These are phyloP conservation scores for Channallabes apus DNA, from an alignment of 2,797 vertebrate species.

Conservation along the genomic window DNA sequence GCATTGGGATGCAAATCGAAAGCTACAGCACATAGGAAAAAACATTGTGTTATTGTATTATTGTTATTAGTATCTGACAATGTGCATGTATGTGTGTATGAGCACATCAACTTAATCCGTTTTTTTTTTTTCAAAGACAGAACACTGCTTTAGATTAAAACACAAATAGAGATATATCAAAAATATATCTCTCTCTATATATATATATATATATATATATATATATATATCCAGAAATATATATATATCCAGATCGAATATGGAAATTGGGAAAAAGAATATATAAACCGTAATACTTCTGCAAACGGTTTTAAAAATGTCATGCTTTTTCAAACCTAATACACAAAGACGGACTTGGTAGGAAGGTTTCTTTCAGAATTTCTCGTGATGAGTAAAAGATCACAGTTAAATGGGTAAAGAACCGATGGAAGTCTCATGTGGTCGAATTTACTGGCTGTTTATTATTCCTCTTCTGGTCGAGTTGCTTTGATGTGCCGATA, in stretches of 20 bases:
- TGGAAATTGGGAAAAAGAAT: not conserved
- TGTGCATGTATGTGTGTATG: not conserved
- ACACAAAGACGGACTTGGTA: not conserved
- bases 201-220: no score
- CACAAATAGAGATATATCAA: not conserved
- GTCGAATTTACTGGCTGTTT: conserved; percentile 48
- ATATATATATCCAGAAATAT: no score
- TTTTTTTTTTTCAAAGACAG: not conserved
- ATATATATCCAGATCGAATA: not conserved
- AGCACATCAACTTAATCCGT: not conserved
- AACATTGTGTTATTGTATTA: no score
- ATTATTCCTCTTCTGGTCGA: conserved; percentile 44
- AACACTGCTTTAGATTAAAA: not conserved
- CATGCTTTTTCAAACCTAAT: not conserved
- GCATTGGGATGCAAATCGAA: conserved; percentile 25
- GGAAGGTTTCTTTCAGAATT: conserved; percentile 19
- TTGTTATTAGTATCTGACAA: not conserved
- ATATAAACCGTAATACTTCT: not conserved
- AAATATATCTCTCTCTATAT: no score
- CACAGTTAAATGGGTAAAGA: conserved; percentile 28
- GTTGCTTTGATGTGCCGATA: conserved; percentile 42
- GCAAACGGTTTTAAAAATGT: not conserved
- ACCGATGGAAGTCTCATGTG: conserved; percentile 20
- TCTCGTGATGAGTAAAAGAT: conserved; percentile 26
- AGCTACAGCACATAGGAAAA: conserved; percentile 33